Evolutionary conservation across 2,888 invertebrate genomes (phyloP), one percentile per base, ranked within the genome.

Genomic region (Erebia ligea): DNA sequence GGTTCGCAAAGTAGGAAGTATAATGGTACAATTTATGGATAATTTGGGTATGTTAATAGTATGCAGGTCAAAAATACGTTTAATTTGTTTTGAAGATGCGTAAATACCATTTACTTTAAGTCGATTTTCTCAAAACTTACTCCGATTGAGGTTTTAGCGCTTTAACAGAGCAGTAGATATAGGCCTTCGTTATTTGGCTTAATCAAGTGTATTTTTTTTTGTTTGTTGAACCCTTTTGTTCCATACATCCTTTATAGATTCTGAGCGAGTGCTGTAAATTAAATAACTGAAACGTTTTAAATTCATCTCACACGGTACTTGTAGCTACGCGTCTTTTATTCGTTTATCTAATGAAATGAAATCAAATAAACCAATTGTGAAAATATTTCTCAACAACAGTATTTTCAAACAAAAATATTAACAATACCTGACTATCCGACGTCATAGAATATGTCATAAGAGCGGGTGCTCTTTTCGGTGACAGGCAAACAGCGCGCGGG

Each of bases 371-470:
- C 42, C 54, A 56, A 56, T 56, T 21, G 19, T 45, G 42, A 45
- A 25, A 56, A 56, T 66, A 42, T 54, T 66, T 52, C 42, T 17
- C 19, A 19, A 19, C 54, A 48, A 45, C 40, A 50, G 19, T 52
- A 34, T 64, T 52, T 50, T 58, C 67, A 48, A 58, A 58, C 48
- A 58, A 48, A 48, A 67, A 45, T 45, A 42, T 67, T 57, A 58
- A 67, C 34, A 67, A 67, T 58, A 58, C 17, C 62, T 15, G 19
- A 13, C 45, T 34, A 54, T 15, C 45, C 25, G 40, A 65, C 21
- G 85, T 88, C 88, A 84, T 81, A 85, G 69, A 86, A 87, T 83
- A 82, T 89, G 87, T 87, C 87, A 87, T 83, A 81, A 76, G 80
- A 80, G 82, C 84, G 86, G 85, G 81, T 87, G 86, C 80, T 86